Evolutionary conservation across 2,888 invertebrate species (phyloP), one percentile per base, ranked within the genome.

Genomic region (Sclerodermus sp.): DNA sequence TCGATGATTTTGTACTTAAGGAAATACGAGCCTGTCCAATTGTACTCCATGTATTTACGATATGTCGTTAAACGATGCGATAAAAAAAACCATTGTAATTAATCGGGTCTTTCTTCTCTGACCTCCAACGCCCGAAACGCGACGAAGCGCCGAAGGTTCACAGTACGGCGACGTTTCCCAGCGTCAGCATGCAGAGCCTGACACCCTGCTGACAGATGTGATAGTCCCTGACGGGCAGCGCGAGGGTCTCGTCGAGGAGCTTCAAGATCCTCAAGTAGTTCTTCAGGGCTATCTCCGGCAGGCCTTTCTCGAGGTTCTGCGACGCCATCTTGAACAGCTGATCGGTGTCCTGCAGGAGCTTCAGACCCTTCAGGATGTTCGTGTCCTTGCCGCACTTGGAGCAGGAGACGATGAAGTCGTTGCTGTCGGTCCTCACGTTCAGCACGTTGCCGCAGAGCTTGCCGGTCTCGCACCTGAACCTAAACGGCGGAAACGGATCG

Each of bases 271-370:
- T 83, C 34, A 85, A 78, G 53, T 86, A 87, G 61, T 85, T 84
- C 62, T 83, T 82, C 34, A 88, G 78, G 1, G 90, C 88, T 61
- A 85, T 83, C 14, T 82, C 79, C 51, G 84, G 83, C 30, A 86
- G 83, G 0, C 86, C 87, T 40, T 82, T 81, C 60, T 87, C 82
- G 74, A 87, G 83, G 8, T 84, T 78, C 30, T 81, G 81, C 45
- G 83, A 82, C 0, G 86, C 90, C 0, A 84, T 80, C 52, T 84
- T 84, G 60, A 84, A 86, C 72, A 87, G 79, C 70, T 82, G 81
- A 67, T 89, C 90, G 0, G 89, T 89, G 60, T 90, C 89, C 85
- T 90, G 89, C 66, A 90, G 79, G 17, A 85, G 83, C 77, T 90
- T 89, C 9, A 91, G 77, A 4, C 89, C 88, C 66, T 86, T 88